Evolutionary conservation across 2,797 vertebrate genomes (phyloP), one percentile per base, ranked within the genome.

Genomic region (Sebastes steindachneri): DNA sequence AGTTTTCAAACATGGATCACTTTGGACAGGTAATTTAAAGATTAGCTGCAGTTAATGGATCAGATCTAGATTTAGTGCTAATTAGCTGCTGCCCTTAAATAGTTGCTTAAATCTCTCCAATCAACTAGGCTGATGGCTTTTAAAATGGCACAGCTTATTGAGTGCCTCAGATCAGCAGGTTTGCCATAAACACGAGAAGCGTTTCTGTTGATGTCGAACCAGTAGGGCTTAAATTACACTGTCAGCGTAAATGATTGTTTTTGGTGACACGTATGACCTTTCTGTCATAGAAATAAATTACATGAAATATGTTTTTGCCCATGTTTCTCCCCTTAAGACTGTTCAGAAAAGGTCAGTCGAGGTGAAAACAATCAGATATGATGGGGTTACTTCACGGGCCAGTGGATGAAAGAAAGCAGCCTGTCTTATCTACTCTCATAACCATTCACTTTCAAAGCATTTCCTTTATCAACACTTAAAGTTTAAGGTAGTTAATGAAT

Each of bases 11-110:
- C 77, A 83, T 79, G 65, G 71, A 79, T 90, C 87, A 88, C 77
- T 73, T 81, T 88, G 29, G 85, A 86, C 83, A 88, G 87, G 86
- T 88, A 79, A 89, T 93, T 90, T 89, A 85, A 68, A 82, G 89
- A 92, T 91, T 90, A 88, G 74, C 86, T 81, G 25, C 73, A 84
- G 88, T 82, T 92, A 92, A 90, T 85, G 83, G 83, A 78, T 88
- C 83, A 73, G 81, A 84, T 79, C 63, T 76, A 82, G 90, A 93
- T 92, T 90, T 86, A 90, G 79, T 62, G 78, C 69, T 92, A 89
- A 93, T 93, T 91, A 92, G 77, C 83, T 77, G 28, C 79, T 79
- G 79, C 73, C 62, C 73, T 84, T 88, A 88, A 91, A 89, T 78
- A 85, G 86, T 85, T 88, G 77, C 74, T 86, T 86, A 89, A 90